A percentile compares a stretch with the other conserved stretches of the same genome.
phyloP scores from a whole-genome alignment of 2,888 invertebrate species.

The Patella ulyssiponensis region DNA sequence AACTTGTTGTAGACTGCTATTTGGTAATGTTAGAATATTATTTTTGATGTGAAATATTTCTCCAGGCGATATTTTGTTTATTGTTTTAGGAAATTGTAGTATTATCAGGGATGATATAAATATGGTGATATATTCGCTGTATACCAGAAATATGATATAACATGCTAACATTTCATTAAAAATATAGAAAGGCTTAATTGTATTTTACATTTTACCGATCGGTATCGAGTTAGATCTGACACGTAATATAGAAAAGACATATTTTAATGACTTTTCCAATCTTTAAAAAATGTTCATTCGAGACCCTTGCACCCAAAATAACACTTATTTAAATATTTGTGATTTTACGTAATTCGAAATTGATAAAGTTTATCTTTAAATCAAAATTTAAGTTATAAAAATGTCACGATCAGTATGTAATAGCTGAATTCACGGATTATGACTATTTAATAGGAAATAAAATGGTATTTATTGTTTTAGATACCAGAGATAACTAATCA shows the following conservation, averaged over 20 bases:
- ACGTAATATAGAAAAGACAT: background rate
- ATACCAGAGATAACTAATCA: no score
- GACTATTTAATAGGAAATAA: no score
- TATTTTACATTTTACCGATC: background rate
- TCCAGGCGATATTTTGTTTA: constrained; percentile 3
- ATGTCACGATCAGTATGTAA: no score
- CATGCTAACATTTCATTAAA: background rate
- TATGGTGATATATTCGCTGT: background rate
- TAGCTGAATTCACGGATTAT: no score
- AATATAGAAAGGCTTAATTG: constrained; percentile 8
- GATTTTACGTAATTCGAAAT: no score
- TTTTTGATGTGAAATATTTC: background rate
- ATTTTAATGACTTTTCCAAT: constrained; percentile 7
- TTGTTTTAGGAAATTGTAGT: background rate
- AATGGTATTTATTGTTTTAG: no score
- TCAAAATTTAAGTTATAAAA: no score
- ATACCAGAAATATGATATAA: background rate
- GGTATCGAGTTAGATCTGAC: background rate
- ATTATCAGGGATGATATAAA: background rate
- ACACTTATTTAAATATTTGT: no score
- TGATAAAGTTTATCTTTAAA: no score
- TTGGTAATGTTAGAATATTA: background rate
- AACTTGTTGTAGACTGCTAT: constrained; percentile 1
- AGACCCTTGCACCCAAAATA: no score
- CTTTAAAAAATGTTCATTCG: background rate